These are phyloP conservation scores for Amblyjoppa proteus DNA, from an alignment of 2,888 invertebrate genomes.

Conservation along the genomic window DNA sequence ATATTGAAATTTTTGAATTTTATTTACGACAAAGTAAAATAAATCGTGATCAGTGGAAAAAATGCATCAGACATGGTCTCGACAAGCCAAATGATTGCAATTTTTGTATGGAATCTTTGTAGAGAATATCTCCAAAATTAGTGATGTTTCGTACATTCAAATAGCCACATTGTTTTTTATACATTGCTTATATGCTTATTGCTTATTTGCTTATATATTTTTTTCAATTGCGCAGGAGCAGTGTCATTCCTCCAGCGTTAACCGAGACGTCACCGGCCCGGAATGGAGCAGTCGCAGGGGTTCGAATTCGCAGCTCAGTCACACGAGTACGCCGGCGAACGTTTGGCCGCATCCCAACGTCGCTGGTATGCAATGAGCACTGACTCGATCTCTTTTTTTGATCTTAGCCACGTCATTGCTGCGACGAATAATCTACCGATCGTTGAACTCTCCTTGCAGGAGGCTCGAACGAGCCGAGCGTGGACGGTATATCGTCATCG, in stretches of 20 bases:
- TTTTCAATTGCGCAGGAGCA: constrained; percentile 74
- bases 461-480: constrained; percentile 78
- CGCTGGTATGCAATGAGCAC: constrained; percentile 72
- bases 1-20: no score
- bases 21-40: no score
- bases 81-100: no score
- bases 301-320: constrained; percentile 80
- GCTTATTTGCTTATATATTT: constrained; percentile 27
- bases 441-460: constrained; percentile 65
- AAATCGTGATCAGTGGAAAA: background rate
- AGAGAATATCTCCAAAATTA: no score
- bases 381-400: background rate
- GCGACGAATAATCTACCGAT: constrained; percentile 28
- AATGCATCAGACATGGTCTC: no score
- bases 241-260: constrained; percentile 74
- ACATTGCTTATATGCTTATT: no score
- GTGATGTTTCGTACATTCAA: background rate
- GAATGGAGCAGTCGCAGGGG: constrained; percentile 80
- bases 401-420: background rate
- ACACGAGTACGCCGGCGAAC: constrained; percentile 79
- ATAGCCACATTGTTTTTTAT: background rate
- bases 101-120: no score
- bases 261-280: constrained; percentile 75
- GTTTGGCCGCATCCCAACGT: constrained; percentile 78
- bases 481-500: constrained; percentile 77